Base-by-base conservation (phyloP, 1,140 invertebrate genomes). In the Euura lappo region DNA sequence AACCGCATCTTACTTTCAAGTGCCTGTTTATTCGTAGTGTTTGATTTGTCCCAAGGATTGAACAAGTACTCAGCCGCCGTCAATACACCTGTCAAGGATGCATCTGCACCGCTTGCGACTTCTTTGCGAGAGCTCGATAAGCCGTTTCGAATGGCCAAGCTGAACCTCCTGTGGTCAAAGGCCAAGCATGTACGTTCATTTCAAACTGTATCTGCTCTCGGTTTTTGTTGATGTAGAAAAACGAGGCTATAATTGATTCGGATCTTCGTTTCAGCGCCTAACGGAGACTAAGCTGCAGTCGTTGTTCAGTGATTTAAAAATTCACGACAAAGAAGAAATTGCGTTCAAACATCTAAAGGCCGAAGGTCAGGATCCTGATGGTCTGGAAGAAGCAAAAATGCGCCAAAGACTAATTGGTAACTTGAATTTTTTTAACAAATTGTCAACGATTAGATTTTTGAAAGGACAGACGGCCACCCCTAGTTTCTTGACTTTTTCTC, bases 281-380 rank as follows among this genome's bases (percentile, higher is more conserved):
- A 92, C 94, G 6, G 94, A 96, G 79, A 88, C 91, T 5, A 97
- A 97, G 85, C 85, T 98, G 5, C 95, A 95, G 79, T 95, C 94
- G 1, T 83, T 98, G 11, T 96, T 94, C 78, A 94, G 94, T 81
- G 96, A 98, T 82, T 84, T 98, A 0, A 96, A 95, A 88, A 91
- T 97, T 65, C 96, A 98, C 72, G 97, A 98, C 79, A 97, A 97
- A 88, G 94, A 97, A 85, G 96, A 98, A 89, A 88, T 96, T 10
- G 90, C 92, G 1, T 92, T 92, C 78, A 98, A 98, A 84, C 93
- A 94, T 80, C 81, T 94, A 0, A 95, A 93, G 79, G 89, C 92
- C 72, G 94, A 97, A 78, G 94, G 94, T 47, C 91, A 92, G 75
- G 96, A 98, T 86, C 94, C 95, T 81, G 95, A 95, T 81, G 97